A percentile compares a stretch with the other conserved stretches of the same genome.
Conservation (phyloP, 2,797 vertebrate species). For the Sparus aurata region DNA sequence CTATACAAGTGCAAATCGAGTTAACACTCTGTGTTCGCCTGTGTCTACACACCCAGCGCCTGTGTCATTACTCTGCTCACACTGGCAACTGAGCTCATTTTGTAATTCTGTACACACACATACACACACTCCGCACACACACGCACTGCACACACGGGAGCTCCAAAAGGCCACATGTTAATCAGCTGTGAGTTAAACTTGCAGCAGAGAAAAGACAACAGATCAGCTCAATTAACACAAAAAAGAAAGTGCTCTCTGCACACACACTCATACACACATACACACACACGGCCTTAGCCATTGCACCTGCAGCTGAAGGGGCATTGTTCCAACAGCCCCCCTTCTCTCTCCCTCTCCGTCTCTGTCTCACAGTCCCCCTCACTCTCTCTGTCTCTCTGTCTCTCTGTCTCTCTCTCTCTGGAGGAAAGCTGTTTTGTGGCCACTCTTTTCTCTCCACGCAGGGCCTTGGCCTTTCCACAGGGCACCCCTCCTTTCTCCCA, state of each 20-base stretch:
- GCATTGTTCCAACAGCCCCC: slow-evolving; percentile 83
- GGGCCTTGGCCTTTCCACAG: slow-evolving; percentile 80
- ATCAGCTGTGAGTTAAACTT: slow-evolving; percentile 86
- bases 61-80: slow-evolving; percentile 74
- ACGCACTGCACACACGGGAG: slow-evolving; percentile 61
- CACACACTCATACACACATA: slow-evolving; percentile 64
- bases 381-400: slow-evolving; percentile 45
- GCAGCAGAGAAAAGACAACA: slow-evolving; percentile 85
- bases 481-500: slow-evolving; percentile 64
- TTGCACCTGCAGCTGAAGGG: slow-evolving; percentile 88
- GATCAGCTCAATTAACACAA: slow-evolving; percentile 89
- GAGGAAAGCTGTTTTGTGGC: slow-evolving; percentile 83
- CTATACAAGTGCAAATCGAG: slow-evolving; percentile 87
- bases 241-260: slow-evolving; percentile 81
- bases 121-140: slow-evolving; percentile 49
- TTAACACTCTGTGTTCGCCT: slow-evolving; percentile 79
- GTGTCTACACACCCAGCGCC: slow-evolving; percentile 75
- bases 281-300: slow-evolving; percentile 62
- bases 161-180: slow-evolving; percentile 86
- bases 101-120: slow-evolving; percentile 61
- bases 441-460: slow-evolving; percentile 79
- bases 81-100: slow-evolving; percentile 57
- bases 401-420: slow-evolving; percentile 73
- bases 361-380: slow-evolving; percentile 16
- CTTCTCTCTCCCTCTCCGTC: slow-evolving; percentile 51